Evolutionary conservation across 2,797 vertebrate species (phyloP).

Genomic region (Tragelaphus eurycerus): DNA sequence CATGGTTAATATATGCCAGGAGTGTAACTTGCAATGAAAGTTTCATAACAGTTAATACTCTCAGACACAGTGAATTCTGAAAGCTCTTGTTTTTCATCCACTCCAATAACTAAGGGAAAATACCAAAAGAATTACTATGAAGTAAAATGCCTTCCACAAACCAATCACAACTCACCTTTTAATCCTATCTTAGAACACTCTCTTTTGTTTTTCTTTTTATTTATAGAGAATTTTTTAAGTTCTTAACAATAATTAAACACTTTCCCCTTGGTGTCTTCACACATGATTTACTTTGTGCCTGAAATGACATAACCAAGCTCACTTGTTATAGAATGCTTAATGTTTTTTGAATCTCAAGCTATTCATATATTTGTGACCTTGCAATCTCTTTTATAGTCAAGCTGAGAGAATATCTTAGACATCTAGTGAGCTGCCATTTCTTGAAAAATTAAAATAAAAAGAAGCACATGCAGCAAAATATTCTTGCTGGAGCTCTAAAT

Average conservation of each 20-base stretch:
- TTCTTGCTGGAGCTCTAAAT: not conserved
- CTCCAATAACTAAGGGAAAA: not conserved
- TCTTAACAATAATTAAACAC: not conserved
- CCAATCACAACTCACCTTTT: not conserved
- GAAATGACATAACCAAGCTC: not conserved
- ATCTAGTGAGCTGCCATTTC: not conserved
- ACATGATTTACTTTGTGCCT: not conserved
- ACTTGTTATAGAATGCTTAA: not conserved
- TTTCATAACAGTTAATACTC: not conserved
- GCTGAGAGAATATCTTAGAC: not conserved
- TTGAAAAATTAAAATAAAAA: not conserved
- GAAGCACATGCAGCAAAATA: not conserved
- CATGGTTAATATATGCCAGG: not conserved
- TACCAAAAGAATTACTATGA: not conserved
- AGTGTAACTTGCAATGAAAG: not conserved
- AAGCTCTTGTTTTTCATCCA: not conserved
- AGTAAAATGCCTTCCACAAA: not conserved
- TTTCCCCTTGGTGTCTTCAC: not conserved
- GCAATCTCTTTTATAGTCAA: not conserved
- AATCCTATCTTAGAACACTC: not conserved
- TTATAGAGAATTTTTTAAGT: not conserved
- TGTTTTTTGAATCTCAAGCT: not conserved
- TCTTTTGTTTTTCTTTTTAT: not conserved
- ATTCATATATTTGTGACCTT: not conserved
- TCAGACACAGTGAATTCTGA: not conserved